A percentile compares a stretch with the other conserved stretches of the same genome.
Evolutionary conservation across 2,113 vertebrate genomes (phyloP).

Genomic region (Nematolebias whitei): DNA sequence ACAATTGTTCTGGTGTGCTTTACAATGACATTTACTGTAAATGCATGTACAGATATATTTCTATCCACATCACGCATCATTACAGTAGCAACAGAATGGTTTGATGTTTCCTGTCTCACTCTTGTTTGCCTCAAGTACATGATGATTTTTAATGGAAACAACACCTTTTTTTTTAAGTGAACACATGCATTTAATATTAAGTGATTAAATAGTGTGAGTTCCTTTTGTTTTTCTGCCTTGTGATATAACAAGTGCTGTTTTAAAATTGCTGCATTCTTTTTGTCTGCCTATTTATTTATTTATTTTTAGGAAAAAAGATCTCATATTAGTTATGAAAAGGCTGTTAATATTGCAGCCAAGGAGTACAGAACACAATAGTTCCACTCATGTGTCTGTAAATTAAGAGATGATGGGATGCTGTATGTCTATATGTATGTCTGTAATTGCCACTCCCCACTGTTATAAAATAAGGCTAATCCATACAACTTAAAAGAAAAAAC

Average conservation of each 20-base stretch:
- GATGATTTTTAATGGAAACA: background rate
- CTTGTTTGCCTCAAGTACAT: background rate
- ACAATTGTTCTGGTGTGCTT: background rate
- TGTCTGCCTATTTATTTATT: too few species aligned
- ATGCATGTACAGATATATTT: background rate
- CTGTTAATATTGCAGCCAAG: too few species aligned
- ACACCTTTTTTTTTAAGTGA: background rate
- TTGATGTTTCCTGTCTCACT: background rate
- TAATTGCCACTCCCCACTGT: too few species aligned
- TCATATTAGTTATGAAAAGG: too few species aligned
- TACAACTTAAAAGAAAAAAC: too few species aligned
- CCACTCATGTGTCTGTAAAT: too few species aligned
- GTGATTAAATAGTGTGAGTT: background rate
- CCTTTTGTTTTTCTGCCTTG: background rate
- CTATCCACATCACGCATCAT: background rate
- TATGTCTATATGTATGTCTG: too few species aligned
- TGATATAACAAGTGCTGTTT: background rate
- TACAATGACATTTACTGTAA: background rate
- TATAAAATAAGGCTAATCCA: too few species aligned
- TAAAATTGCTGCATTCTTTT: too few species aligned
- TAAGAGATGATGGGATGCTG: too few species aligned
- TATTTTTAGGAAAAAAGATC: too few species aligned
- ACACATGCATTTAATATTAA: background rate
- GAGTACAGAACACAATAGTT: too few species aligned
- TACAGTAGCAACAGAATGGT: background rate